Evolutionary conservation across 2,888 invertebrate species (phyloP).

Genomic region (Plemyria rubiginata): DNA sequence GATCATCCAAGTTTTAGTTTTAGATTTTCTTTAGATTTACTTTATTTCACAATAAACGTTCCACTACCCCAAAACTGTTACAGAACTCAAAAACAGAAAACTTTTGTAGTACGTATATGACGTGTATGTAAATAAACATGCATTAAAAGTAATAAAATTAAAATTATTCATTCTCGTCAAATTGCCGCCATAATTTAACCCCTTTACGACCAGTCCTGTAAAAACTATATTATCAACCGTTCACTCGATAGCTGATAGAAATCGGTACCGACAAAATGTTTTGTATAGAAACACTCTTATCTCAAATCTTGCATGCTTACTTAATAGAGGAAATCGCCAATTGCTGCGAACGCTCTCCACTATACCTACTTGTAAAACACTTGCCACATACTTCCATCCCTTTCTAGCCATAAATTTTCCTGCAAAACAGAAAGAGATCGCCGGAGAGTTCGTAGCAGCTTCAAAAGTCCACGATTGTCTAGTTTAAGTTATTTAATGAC

Average conservation of each 20-base stretch:
- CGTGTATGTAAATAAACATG: background rate
- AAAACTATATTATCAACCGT: conserved; percentile 41
- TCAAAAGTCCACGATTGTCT: conserved; percentile 17
- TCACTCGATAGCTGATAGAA: conserved; percentile 48
- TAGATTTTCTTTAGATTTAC: no score
- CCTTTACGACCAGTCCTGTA: conserved; percentile 21
- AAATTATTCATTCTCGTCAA: conserved; percentile 8
- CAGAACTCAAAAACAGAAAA: no score
- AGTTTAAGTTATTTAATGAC: conserved; percentile 29
- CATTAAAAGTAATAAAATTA: conserved; percentile 11
- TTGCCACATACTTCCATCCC: conserved; percentile 11
- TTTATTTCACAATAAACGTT: no score
- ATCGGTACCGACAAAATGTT: conserved; percentile 73
- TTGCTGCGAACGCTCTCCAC: conserved; percentile 48
- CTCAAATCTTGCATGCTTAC: conserved; percentile 68
- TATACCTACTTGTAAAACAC: conserved; percentile 16
- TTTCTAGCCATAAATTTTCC: conserved; percentile 8
- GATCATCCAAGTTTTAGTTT: no score
- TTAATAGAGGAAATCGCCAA: conserved; percentile 80
- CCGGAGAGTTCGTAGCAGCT: conserved; percentile 1
- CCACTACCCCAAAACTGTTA: no score
- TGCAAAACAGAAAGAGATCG: conserved; percentile 14
- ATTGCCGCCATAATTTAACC: conserved; percentile 15
- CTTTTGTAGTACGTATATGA: no score
- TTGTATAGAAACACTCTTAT: conserved; percentile 69